Base-by-base conservation (phyloP, 1,140 invertebrate species). In the Drosophila bipectinata region DNA sequence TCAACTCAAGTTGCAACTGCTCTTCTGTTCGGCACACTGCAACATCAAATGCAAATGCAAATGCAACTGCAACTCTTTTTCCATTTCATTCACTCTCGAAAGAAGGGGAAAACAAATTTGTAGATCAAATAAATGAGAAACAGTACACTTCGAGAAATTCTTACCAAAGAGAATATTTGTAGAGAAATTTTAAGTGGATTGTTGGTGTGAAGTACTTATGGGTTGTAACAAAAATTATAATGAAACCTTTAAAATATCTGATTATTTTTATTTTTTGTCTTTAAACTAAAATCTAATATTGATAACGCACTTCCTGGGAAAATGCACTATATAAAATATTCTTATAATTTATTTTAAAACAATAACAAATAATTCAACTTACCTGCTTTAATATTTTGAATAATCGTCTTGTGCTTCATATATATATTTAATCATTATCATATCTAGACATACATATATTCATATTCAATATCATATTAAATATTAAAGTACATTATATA, bases 31-130 rank as follows among this genome's bases (percentile, higher is more conserved):
- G 21, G 21, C 21, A 21, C 21, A 3, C 21, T n/a, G 53, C 52
- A 62, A 51, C 48, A 55, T 56, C 56, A 26, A 49, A 39, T 34
- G 63, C 63, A 69, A 52, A 72, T 56, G 51, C 49, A 37, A 62
- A 57, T 63, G 61, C 48, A 41, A 56, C 58, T 51, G 63, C 79
- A 83, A 83, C 80, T 83, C 82, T 77, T 80, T 77, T 80, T 80
- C 73, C 75, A 68, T 56, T 87, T 85, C 77, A 85, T 85, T 84
- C 81, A 85, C 73, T 59, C 83, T 62, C n/a, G 15, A 44, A 44
- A 37, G 72, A 72, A 68, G 56, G 69, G 47, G 24, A 41, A 74
- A 80, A 61, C 47, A 63, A 62, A 67, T 63, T 32, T 41, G 18
- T 21, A 30, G 14, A 15, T 9, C n/a, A 14, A 4, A 28, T 47